Base-by-base conservation (phyloP, 30 jellyfish, hydroid and myxozoan species). In the Sanderia malayensis region DNA sequence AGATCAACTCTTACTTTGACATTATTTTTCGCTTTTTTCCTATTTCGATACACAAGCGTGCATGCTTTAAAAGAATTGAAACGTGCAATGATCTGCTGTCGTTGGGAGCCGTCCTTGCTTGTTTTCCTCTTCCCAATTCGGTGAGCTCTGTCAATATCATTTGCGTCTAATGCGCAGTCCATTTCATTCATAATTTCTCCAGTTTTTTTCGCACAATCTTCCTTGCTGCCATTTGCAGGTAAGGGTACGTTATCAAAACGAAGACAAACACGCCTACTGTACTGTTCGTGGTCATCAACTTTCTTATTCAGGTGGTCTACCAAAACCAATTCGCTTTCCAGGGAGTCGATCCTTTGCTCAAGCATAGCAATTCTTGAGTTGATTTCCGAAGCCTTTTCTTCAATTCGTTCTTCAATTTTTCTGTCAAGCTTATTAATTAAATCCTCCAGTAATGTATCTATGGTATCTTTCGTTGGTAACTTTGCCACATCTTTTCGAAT, bases 261-360 rank as follows among this genome's bases (percentile, higher is more conserved):
- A 32, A 52, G 45, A 55, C 73, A 71, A 26, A 52, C 73, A 30
- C 84, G 63, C 26, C 84, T 71, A 30, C 73, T 47, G 73, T 71
- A 71, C 62, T 71, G 84, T 37, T 71, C 73, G n/a, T 52, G 13
- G 4, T 71, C 84, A n/a, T 71, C 84, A n/a, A 71, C 45, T 26
- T 17, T 26, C 31, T 26, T 71, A 44, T 71, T 37, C 11, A 67
- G 62, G 15, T 34, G 65, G 4, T 32, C 79, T 11, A 67, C 44
- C 11, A 34, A 62, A 10, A 32, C 66, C 79, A 67, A 31, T 45
- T 4, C 4, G 20, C 37, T 34, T 34, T 67, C 79, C 59, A 44
- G 23, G 9, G 74, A 4, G 25, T 67, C 79, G 18, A 44, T 23
- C 66, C 66, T 67, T 31, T 34, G 28, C 41, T 67, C 79, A 1